These are phyloP conservation scores for Denticeps clupeoides DNA, from an alignment of 2,797 vertebrate genomes.

Conservation along the genomic window DNA sequence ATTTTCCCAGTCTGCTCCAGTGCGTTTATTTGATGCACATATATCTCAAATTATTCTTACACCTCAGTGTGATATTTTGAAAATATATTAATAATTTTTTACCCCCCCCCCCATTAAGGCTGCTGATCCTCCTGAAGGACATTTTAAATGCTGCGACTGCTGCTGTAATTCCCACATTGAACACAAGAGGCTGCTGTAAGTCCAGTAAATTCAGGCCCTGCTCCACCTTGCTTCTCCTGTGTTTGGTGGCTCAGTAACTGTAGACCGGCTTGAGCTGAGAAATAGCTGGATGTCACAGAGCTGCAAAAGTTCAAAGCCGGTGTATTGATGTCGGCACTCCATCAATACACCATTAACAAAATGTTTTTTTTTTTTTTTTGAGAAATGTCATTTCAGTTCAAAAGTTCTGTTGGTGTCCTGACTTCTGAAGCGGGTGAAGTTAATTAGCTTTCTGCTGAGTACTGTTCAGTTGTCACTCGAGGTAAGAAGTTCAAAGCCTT, in stretches of 20 bases:
- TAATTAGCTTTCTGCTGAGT: not conserved
- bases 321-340: not conserved
- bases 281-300: not conserved
- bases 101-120: too few relatives aligned
- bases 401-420: not conserved
- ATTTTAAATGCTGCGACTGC: too few relatives aligned
- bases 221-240: too few relatives aligned
- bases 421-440: not conserved
- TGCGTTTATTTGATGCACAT: too few relatives aligned
- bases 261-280: not conserved
- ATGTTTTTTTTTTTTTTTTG: too few relatives aligned
- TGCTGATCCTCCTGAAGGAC: too few relatives aligned
- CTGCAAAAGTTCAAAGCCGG: not conserved
- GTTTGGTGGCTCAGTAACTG: too few relatives aligned
- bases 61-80: too few relatives aligned
- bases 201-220: not conserved
- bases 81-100: too few relatives aligned
- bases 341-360: not conserved
- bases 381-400: too few relatives aligned
- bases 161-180: not conserved
- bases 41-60: too few relatives aligned
- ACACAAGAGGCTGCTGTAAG: constrained; percentile 1
- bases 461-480: constrained; percentile 1
- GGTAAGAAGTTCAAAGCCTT: not conserved
- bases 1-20: too few relatives aligned